A percentile compares a stretch with the other conserved stretches of the same genome.
Evolutionary conservation across 2,797 vertebrate species (phyloP).

Genomic region (Atherinosoma microstoma): DNA sequence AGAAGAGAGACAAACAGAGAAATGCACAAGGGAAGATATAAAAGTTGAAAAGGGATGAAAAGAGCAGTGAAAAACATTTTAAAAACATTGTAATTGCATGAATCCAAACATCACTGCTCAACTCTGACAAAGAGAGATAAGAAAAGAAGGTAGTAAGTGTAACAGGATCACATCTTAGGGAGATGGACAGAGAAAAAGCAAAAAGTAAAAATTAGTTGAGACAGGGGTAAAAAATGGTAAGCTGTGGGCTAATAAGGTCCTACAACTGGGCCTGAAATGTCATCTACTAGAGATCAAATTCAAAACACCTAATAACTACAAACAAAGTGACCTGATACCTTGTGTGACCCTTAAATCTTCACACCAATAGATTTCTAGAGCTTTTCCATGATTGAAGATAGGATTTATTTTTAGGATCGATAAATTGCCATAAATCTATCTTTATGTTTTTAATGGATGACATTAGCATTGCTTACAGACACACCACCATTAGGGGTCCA

Average conservation of each 20-base stretch:
- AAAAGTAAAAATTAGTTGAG: not conserved
- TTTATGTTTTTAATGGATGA: constrained; percentile 79
- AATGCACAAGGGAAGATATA: not conserved
- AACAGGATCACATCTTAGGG: not conserved
- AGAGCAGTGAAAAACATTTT: not conserved
- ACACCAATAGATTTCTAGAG: constrained; percentile 38
- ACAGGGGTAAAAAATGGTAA: not conserved
- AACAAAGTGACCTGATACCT: constrained; percentile 42
- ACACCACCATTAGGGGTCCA: constrained; percentile 61
- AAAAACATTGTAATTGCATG: not conserved
- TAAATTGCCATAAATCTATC: constrained; percentile 67
- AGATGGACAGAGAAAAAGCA: not conserved
- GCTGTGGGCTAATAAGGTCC: not conserved
- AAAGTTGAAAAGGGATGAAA: constrained; percentile 9
- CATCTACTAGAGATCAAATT: constrained; percentile 15
- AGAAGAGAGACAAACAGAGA: constrained; percentile 8
- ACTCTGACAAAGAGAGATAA: constrained; percentile 1
- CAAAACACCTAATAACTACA: constrained; percentile 39
- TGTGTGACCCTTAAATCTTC: constrained; percentile 55
- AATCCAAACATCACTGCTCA: not conserved
- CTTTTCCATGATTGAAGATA: constrained; percentile 56
- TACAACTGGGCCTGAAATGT: constrained; percentile 18
- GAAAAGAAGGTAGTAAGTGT: not conserved
- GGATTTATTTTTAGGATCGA: constrained; percentile 62
- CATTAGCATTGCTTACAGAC: constrained; percentile 81